A percentile compares a stretch with the other conserved stretches of the same genome.
phyloP scores from a whole-genome alignment of 2,797 vertebrate species.

The Lutra lutra region DNA sequence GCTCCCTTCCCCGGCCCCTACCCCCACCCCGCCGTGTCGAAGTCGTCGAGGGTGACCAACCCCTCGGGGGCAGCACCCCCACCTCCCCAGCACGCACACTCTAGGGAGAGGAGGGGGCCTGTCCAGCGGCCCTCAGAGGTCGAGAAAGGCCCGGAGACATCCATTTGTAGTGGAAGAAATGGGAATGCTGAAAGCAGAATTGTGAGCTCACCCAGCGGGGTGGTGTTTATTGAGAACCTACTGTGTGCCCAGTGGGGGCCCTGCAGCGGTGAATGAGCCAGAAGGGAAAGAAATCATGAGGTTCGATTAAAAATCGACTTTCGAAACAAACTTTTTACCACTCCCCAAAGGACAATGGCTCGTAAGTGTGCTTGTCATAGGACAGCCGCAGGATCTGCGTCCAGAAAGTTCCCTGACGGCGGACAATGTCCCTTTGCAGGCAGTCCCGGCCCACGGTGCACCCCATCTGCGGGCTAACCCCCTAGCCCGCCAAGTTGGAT shows the following conservation, averaged over 20 bases:
- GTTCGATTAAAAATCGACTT: not conserved
- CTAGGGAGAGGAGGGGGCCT: not conserved
- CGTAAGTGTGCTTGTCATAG: not conserved
- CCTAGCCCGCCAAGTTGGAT: not conserved
- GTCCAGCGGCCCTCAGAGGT: not conserved
- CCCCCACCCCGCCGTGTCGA: rapidly evolving
- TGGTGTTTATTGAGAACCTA: not conserved
- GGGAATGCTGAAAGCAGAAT: not conserved
- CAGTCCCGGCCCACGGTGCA: rapidly evolving
- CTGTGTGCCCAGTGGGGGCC: not conserved
- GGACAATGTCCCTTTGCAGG: rapidly evolving
- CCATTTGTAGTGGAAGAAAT: not conserved
- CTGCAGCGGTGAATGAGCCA: not conserved
- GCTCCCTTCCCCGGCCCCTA: not conserved
- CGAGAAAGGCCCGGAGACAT: not conserved
- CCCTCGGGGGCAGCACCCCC: not conserved
- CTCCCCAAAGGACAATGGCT: not conserved
- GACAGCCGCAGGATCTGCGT: not conserved
- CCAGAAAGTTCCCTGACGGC: not conserved
- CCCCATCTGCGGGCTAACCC: not conserved
- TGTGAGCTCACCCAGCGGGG: rapidly evolving
- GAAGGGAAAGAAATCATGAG: not conserved
- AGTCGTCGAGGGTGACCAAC: not conserved
- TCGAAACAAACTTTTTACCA: not conserved
- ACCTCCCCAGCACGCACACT: not conserved